Conservation (phyloP, 2,888 invertebrate genomes). For the Cylloceria caligata region DNA sequence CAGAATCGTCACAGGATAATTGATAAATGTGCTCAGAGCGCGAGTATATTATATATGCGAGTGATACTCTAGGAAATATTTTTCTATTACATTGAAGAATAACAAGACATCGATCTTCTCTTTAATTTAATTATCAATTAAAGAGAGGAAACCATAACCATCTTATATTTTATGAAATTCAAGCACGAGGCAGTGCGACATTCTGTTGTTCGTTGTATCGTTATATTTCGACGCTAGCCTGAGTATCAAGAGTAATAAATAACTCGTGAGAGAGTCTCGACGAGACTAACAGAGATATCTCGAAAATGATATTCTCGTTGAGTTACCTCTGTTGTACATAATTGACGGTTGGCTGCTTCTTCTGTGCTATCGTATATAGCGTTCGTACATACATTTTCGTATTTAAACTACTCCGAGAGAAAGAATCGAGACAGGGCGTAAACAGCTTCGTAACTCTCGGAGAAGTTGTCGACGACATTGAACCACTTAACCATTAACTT, state of each 20-base stretch:
- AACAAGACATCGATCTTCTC: neutral
- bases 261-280: constrained; percentile 22
- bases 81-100: neutral
- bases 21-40: neutral
- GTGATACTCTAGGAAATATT: neutral
- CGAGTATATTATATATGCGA: neutral
- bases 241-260: constrained; percentile 2
- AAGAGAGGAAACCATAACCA: neutral
- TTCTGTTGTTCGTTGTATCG: neutral
- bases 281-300: constrained; percentile 36
- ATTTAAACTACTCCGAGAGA: neutral
- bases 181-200: neutral
- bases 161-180: neutral
- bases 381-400: neutral
- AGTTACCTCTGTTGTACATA: neutral
- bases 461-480: neutral
- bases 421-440: neutral
- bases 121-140: neutral
- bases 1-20: neutral
- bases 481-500: constrained; percentile 7
- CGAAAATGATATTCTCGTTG: constrained; percentile 19
- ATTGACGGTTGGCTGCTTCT: neutral
- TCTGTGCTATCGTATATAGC: neutral
- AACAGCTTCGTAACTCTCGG: constrained; percentile 11
- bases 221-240: constrained; percentile 5